Evolutionary conservation across 2,797 vertebrate genomes (phyloP).

Genomic region (Arremon aurantiirostris): DNA sequence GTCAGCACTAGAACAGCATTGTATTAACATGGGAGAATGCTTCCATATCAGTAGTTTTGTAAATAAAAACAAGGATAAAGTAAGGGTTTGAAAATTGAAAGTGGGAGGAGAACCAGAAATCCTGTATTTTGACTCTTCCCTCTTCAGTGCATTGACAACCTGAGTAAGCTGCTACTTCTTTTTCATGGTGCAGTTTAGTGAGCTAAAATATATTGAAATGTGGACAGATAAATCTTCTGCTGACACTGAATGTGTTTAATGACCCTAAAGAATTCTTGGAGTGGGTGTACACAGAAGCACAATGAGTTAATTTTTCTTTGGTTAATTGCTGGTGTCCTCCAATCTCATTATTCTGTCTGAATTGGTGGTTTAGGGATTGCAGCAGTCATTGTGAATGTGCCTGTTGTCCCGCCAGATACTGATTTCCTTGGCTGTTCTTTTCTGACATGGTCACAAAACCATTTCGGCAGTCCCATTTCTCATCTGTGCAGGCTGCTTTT

Average conservation of each 20-base stretch:
- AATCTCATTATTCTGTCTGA: neutral
- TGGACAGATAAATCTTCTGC: neutral
- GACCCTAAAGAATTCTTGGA: neutral
- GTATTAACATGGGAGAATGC: rapidly evolving
- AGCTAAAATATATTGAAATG: neutral
- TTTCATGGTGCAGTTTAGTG: neutral
- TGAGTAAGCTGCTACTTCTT: neutral
- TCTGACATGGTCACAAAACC: neutral
- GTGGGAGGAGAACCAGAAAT: neutral
- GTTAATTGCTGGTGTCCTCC: neutral
- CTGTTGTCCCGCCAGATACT: neutral
- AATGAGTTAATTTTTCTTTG: neutral
- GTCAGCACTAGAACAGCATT: neutral
- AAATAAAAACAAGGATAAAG: neutral
- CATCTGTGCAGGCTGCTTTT: neutral
- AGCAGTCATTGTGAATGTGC: neutral
- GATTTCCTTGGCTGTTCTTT: neutral
- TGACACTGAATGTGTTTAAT: neutral
- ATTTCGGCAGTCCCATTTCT: neutral
- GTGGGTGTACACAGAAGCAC: neutral
- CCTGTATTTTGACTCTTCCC: neutral
- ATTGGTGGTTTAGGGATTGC: neutral
- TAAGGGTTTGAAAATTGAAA: neutral
- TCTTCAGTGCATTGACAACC: neutral
- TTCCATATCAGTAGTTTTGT: neutral